A percentile compares a stretch with the other conserved stretches of the same genome.
These are phyloP conservation scores for Ranitomeya imitator DNA, from an alignment of 2,113 vertebrate genomes.

Conservation along the genomic window DNA sequence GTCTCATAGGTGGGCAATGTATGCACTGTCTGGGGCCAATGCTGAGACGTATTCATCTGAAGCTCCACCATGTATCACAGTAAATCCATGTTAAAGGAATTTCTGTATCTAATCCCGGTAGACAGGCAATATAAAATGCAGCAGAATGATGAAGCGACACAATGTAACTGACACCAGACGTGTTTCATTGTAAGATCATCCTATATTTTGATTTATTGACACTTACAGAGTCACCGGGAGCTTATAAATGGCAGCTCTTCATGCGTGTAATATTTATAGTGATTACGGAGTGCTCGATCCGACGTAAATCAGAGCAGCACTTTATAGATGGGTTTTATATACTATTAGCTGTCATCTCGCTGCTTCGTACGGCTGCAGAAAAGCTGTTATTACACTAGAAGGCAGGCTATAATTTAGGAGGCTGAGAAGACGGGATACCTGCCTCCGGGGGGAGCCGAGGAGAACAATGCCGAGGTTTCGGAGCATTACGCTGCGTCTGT, in stretches of 20 bases:
- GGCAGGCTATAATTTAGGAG: constrained; percentile 5
- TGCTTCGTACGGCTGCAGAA: background rate
- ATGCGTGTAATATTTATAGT: constrained; percentile 22
- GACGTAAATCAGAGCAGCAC: background rate
- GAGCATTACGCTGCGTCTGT: background rate
- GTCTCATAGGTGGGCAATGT: no score
- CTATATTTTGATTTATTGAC: constrained; percentile 16
- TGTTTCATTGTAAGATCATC: background rate
- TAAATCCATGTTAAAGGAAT: background rate
- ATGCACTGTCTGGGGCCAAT: no score
- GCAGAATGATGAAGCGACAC: background rate
- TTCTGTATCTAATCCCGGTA: background rate
- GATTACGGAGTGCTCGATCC: background rate
- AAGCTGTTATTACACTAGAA: background rate
- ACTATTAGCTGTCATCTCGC: constrained; percentile 1
- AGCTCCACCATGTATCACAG: no score
- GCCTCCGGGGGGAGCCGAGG: background rate
- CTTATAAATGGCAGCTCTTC: background rate
- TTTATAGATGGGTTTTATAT: constrained; percentile 4
- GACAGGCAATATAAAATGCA: background rate
- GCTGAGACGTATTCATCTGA: no score
- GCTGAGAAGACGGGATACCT: background rate
- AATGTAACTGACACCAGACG: background rate
- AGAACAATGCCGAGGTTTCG: background rate
- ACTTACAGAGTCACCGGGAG: background rate